Percentiles rank a stretch among this genome's conserved stretches.
phyloP scores from a whole-genome alignment of 2,797 vertebrate genomes.

The Alfaro cultratus region DNA sequence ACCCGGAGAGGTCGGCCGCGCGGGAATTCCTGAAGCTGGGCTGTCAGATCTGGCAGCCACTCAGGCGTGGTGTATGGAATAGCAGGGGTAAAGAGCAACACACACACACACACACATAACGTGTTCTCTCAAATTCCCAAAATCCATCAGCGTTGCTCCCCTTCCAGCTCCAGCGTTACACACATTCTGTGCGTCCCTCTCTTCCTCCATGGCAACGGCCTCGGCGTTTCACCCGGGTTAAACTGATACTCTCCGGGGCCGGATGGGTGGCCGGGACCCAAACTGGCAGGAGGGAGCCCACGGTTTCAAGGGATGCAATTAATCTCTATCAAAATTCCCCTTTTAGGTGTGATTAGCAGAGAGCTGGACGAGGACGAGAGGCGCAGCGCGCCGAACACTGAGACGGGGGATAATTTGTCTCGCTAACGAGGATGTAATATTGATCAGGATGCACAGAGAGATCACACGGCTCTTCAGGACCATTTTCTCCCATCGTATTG shows the following conservation, averaged over 20 bases:
- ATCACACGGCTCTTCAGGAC: constrained; percentile 56
- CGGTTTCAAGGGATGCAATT: constrained; percentile 72
- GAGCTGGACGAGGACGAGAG: constrained; percentile 40
- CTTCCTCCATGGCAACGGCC: constrained; percentile 48
- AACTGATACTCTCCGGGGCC: constrained; percentile 69
- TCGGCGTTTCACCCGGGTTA: constrained; percentile 64
- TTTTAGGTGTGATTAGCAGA: constrained; percentile 73
- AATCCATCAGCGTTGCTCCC: constrained; percentile 58
- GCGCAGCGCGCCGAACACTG: constrained; percentile 29
- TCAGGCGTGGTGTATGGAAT: constrained; percentile 61
- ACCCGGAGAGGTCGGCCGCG: constrained; percentile 60
- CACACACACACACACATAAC: constrained; percentile 26
- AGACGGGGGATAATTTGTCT: constrained; percentile 70
- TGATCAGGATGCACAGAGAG: constrained; percentile 67
- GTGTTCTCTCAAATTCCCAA: constrained; percentile 52
- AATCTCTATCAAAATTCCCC: constrained; percentile 70
- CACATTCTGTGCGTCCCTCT: constrained; percentile 48
- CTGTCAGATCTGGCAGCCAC: constrained; percentile 72
- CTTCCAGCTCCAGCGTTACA: constrained; percentile 46
- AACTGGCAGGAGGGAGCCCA: constrained; percentile 39
- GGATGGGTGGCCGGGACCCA: constrained; percentile 45
- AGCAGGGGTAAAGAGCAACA: constrained; percentile 39
- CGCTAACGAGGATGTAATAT: constrained; percentile 78
- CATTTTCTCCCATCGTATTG: constrained; percentile 49
- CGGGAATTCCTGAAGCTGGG: constrained; percentile 70